These are phyloP conservation scores for Tympanuchus pallidicinctus DNA, from an alignment of 2,113 vertebrate species.

Conservation along the genomic window DNA sequence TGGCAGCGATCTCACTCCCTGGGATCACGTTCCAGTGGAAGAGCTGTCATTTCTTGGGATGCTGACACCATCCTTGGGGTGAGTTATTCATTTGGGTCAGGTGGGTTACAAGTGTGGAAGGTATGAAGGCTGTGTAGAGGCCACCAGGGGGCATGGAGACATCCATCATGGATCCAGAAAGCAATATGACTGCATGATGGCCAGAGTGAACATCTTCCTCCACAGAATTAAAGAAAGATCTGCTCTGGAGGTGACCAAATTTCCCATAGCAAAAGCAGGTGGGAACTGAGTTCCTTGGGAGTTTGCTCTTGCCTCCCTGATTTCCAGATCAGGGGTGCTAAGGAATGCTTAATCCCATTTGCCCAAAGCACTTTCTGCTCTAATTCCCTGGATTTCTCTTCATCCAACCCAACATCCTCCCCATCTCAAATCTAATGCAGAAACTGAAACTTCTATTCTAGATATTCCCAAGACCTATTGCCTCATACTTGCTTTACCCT, in stretches of 20 bases:
- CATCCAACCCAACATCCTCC: not conserved
- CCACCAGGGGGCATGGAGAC: not conserved
- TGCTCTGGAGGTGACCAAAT: not conserved
- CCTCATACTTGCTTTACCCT: not conserved
- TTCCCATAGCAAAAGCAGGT: not conserved
- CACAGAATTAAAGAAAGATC: not conserved
- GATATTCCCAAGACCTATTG: not conserved
- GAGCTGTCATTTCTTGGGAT: not conserved
- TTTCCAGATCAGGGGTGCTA: not conserved
- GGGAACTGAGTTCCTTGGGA: not conserved
- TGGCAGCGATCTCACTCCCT: not conserved
- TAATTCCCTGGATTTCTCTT: not conserved
- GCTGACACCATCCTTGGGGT: not conserved
- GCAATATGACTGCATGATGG: not conserved
- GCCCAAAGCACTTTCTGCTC: not conserved
- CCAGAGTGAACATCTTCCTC: not conserved
- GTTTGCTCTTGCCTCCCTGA: not conserved
- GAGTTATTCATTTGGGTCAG: not conserved
- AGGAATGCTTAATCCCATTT: not conserved
- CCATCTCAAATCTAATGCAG: not conserved
- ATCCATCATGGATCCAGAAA: not conserved
- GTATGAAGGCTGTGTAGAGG: not conserved
- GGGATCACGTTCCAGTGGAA: accelerated
- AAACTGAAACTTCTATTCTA: not conserved
- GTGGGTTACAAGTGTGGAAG: not conserved